Evolutionary conservation across 2,888 invertebrate species (phyloP), one percentile per base, ranked within the genome.

Genomic region (Acrobasis consociella): DNA sequence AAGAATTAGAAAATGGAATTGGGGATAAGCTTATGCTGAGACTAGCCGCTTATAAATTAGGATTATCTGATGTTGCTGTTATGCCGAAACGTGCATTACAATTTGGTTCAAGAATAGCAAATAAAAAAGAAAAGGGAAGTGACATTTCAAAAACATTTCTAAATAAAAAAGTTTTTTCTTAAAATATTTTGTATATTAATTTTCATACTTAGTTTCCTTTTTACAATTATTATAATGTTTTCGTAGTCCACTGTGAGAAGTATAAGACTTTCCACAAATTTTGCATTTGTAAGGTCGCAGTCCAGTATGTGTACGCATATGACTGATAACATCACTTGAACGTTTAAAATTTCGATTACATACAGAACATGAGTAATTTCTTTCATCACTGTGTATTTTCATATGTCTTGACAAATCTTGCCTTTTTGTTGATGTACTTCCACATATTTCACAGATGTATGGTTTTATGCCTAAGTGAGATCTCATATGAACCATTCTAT

Each of bases 51-150:
- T 93, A 93, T 71, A 86, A 94, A 66, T 82, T 97, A 49, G 96
- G 96, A 0, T 88, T 97, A 49, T 82, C 81, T 67, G 86, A 91
- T 61, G 95, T 95, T 7, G 94, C 96, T 5, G 83, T 85, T 52
- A 94, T 97, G 58, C 97, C 97, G 52, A 99, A 99, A 86, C 91
- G 98, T 81, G 99, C 99, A 0, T 94, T 99, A 72, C 99, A 99
- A 84, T 99, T 99, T 93, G 99, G 99, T 11, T 98, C 98, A 0
- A 94, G 97, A 78, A 98, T 99, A 78, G 99, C 98, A 7, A 96
- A 97, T 83, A 94, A 95, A 58, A 97, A 96, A 81, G 97, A 98
- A 90, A 97, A 97, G 82, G 99, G 97, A 5, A 94, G 94, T 76
- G 96, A 97, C 80, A 76, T 94, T 64, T 98, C 98, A 8, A 81